Evolutionary conservation across 2,888 invertebrate genomes (phyloP), one percentile per base, ranked within the genome.

Genomic region (Limenitis camilla): DNA sequence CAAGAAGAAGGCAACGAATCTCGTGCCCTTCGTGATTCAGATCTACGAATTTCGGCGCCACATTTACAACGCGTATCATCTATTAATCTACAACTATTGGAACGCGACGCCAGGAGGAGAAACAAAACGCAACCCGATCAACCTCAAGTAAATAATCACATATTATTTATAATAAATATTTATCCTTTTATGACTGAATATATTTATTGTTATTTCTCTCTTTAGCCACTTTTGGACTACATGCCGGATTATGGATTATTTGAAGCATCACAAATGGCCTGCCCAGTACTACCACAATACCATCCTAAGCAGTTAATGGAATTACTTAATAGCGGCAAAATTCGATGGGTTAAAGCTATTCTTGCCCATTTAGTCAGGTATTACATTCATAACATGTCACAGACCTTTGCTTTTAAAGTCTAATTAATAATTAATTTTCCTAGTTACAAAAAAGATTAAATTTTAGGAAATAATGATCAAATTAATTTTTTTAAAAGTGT

Each of bases 221-320:
- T 58, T 11, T 69, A 88, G 80, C 88, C 88, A 7, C 68, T 89
- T 59, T 76, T 92, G 57, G 95, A 96, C 74, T 95, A 96, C 72
- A 94, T 96, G 94, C 96, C 96, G 0, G 96, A 96, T 80, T 96
- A 96, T 70, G 97, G 97, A 0, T 81, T 99, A 47, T 99, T 99
- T 80, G 99, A 99, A 81, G 98, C 99, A 0, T 96, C 98, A 5
- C 91, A 98, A 58, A 95, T 98, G 72, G 98, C 98, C 0, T 99
- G 97, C 67, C 99, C 99, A 0, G 98, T 99, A 39, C 85, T 99
- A 55, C 99, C 99, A 0, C 99, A 99, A 71, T 99, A 99, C 76
- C 99, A 99, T 84, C 99, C 99, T 0, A 98, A 98, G 71, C 99
- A 99, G 71, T 87, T 99, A 33, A 98, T 99, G 95, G 99, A 99